Evolutionary conservation across 2,888 invertebrate species (phyloP).

Genomic region (Gari tellinella): DNA sequence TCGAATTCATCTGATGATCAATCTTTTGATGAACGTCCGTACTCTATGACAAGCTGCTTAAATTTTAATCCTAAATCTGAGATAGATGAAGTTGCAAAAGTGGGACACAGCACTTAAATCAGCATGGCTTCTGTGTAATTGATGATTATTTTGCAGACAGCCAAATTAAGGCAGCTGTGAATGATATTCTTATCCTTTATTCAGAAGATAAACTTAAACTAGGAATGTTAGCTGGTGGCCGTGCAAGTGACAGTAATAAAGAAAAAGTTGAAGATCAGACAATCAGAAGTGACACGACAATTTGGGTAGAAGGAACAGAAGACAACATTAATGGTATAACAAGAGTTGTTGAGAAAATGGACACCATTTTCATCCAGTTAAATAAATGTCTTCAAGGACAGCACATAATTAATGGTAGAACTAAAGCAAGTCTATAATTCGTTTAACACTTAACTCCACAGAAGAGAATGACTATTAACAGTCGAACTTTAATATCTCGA

Average conservation of each 20-base stretch:
- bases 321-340: conserved; percentile 39
- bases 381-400: conserved; percentile 84
- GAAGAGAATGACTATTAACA: too few species aligned
- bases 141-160: conserved; percentile 50
- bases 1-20: too few species aligned
- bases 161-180: conserved; percentile 33
- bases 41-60: too few species aligned
- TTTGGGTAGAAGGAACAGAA: conserved; percentile 91
- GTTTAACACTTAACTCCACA: too few species aligned
- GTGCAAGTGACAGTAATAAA: conserved; percentile 50
- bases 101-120: conserved; percentile 34
- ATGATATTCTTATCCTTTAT: conserved; percentile 47
- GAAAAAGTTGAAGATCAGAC: conserved; percentile 50
- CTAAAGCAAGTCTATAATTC: conserved; percentile 91
- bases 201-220: conserved; percentile 18
- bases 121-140: conserved; percentile 55
- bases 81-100: conserved; percentile 33
- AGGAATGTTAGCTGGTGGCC: conserved; percentile 57
- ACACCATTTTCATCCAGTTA: conserved; percentile 46
- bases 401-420: conserved; percentile 93
- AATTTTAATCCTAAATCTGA: too few species aligned
- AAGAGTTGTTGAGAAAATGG: conserved; percentile 52
- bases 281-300: conserved; percentile 95
- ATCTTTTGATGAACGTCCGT: too few species aligned
- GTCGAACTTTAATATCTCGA: too few species aligned